Evolutionary conservation across 2,113 vertebrate genomes (phyloP).

Genomic region (Chitala chitala): DNA sequence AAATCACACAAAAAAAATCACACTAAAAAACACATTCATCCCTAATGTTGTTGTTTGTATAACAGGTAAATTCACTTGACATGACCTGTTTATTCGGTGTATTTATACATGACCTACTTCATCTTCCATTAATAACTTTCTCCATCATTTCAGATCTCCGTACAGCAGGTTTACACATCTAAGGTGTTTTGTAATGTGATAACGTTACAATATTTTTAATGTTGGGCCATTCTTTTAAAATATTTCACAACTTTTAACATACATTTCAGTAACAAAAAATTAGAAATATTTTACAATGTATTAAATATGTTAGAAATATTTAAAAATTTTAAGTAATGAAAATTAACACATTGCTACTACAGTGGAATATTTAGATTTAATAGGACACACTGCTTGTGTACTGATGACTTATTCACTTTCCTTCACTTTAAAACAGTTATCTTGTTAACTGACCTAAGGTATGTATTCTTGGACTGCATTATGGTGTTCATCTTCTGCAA

Average conservation of each 20-base stretch:
- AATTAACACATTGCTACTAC: background rate
- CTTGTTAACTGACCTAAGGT: too few species aligned
- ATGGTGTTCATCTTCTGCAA: too few species aligned
- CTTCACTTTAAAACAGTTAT: background rate
- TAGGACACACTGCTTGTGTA: background rate
- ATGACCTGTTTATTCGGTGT: background rate
- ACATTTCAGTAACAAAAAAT: too few species aligned
- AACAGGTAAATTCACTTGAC: background rate
- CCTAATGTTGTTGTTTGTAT: background rate
- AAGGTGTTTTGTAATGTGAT: background rate
- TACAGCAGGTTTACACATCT: background rate
- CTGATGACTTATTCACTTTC: background rate
- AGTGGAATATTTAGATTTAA: background rate
- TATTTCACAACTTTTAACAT: too few species aligned
- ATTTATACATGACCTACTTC: slow-evolving; percentile 9
- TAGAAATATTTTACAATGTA: too few species aligned
- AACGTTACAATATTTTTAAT: background rate
- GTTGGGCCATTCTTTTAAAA: too few species aligned
- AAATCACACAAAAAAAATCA: background rate
- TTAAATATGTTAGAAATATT: too few species aligned
- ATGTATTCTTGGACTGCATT: too few species aligned
- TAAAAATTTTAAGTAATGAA: background rate
- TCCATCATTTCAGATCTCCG: background rate
- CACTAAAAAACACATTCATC: background rate
- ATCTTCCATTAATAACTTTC: slow-evolving; percentile 2